Conservation (phyloP, 2,113 vertebrate species). For the Salvator merianae region DNA sequence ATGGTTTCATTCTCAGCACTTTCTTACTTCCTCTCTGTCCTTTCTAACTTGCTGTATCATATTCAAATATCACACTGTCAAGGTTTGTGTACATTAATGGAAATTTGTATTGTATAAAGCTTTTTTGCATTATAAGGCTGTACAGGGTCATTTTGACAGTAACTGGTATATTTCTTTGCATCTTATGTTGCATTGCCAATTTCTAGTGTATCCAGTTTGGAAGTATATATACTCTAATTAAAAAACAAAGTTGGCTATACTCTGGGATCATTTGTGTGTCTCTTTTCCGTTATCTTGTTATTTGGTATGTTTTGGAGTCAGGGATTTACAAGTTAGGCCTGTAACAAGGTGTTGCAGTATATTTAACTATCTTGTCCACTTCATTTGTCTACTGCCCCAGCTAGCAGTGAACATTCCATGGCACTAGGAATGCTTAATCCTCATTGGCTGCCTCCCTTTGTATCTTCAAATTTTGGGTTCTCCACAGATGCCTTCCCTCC, state of each 20-base stretch:
- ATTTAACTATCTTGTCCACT: not conserved
- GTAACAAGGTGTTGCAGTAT: not conserved
- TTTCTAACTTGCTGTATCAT: constrained; percentile 82
- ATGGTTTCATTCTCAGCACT: constrained; percentile 79
- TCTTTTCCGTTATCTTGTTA: constrained; percentile 38
- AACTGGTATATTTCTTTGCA: constrained; percentile 92
- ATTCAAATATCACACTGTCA: constrained; percentile 82
- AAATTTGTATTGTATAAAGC: constrained; percentile 98
- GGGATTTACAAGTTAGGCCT: not conserved
- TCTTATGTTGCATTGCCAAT: constrained; percentile 98
- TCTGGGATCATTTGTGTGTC: constrained; percentile 60
- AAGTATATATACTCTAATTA: constrained; percentile 99
- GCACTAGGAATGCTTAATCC: not conserved
- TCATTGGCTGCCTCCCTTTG: not conserved
- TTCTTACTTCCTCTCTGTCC: constrained; percentile 74
- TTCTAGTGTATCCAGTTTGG: constrained; percentile 99
- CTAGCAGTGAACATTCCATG: not conserved
- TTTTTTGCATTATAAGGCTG: constrained; percentile 98
- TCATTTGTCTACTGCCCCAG: not conserved
- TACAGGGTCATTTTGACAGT: constrained; percentile 99
- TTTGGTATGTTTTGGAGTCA: not conserved
- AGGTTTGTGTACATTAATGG: constrained; percentile 87
- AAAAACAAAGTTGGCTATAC: constrained; percentile 80
- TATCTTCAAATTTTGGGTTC: not conserved
- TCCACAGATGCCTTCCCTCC: not conserved